Conservation (phyloP, 2,888 invertebrate species). For the Andrena praecox region DNA sequence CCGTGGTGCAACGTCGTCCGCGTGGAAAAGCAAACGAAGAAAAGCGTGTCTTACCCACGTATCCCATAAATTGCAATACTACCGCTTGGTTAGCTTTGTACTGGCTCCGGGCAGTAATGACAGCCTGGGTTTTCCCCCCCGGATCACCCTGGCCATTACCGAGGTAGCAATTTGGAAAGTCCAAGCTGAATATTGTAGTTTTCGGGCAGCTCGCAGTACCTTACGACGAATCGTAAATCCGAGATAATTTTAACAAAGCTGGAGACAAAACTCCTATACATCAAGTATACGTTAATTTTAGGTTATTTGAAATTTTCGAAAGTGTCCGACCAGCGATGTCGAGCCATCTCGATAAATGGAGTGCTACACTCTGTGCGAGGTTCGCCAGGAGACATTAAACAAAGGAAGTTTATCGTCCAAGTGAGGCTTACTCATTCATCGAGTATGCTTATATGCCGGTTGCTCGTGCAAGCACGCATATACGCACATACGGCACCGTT, state of each 20-base stretch:
- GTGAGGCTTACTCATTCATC: constrained; percentile 32
- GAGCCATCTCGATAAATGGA: neutral
- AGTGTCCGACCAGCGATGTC: too few species aligned
- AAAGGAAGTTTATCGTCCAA: constrained; percentile 32
- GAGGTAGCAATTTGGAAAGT: constrained; percentile 30
- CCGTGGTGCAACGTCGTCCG: constrained; percentile 65
- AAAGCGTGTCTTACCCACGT: constrained; percentile 37
- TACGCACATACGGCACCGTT: neutral
- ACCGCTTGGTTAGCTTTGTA: constrained; percentile 14
- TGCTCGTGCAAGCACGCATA: neutral
- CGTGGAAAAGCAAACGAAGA: constrained; percentile 67
- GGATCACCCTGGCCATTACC: constrained; percentile 35
- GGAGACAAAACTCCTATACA: neutral
- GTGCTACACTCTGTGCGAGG: neutral
- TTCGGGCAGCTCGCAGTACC: neutral
- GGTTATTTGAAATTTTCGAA: too few species aligned
- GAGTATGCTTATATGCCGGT: neutral
- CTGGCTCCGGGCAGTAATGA: constrained; percentile 31
- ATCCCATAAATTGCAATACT: constrained; percentile 6
- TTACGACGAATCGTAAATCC: neutral
- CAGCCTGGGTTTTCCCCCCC: constrained; percentile 47
- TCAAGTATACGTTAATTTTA: too few species aligned
- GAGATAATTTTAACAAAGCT: neutral
- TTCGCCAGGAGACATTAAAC: constrained; percentile 5
- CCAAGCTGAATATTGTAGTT: neutral